Conservation (phyloP, 2,113 vertebrate genomes). For the Pomatostomus ruficeps region DNA sequence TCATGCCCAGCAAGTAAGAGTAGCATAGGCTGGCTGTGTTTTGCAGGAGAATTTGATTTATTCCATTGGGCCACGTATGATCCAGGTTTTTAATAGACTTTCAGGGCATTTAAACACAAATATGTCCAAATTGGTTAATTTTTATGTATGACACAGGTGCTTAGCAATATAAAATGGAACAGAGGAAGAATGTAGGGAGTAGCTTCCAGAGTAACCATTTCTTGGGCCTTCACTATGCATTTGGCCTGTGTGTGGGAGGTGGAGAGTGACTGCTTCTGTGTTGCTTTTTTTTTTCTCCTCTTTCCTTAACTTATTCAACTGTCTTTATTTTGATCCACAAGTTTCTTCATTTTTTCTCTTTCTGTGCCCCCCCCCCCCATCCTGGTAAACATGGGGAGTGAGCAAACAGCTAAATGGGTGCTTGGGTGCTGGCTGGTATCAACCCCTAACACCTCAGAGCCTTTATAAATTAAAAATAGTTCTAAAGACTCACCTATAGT, state of each 20-base stretch:
- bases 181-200: background rate
- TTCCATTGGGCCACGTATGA: background rate
- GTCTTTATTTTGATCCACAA: background rate
- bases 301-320: background rate
- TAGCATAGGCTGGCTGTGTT: background rate
- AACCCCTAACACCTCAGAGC: background rate
- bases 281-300: background rate
- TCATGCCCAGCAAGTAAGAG: background rate
- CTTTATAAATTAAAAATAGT: background rate
- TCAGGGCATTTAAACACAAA: background rate
- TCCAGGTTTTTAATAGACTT: background rate
- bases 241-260: background rate
- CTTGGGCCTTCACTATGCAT: background rate
- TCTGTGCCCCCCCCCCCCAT: accelerated
- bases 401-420: background rate
- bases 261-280: background rate
- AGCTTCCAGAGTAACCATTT: background rate
- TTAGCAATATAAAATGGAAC: background rate
- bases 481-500: background rate
- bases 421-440: background rate
- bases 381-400: background rate
- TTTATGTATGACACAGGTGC: background rate
- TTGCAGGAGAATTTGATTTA: background rate
- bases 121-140: background rate
- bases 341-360: background rate